Base-by-base conservation (phyloP, 2,113 vertebrate species). In the Piprites chloris region DNA sequence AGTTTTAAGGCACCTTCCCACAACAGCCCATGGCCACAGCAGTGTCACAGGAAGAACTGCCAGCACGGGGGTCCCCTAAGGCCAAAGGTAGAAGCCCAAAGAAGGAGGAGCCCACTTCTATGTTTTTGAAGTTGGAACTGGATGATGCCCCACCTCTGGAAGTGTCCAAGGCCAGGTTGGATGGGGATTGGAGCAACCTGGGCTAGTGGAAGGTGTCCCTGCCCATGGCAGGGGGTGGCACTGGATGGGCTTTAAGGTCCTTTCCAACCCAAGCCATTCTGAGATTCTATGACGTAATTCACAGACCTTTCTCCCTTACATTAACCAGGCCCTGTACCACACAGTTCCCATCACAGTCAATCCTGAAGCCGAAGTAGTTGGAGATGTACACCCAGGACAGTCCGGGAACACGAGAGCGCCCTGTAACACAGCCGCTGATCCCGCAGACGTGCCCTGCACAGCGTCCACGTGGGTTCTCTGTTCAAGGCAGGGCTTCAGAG, bases 121-220 rank as follows among this genome's bases (percentile, higher is more conserved):
- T 30, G 6, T 73, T 61, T 76, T 62, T 50, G 12, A 62, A 62
- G 14, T 30, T 50, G 59, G 5, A 46, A 9, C 0, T 50, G 47
- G 47, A 39, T 52, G 41, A 41, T 62, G 47, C 17, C 26, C 3
- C 17, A 62, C 32, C 55, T 30, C 30, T 83, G 18, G 35, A 2
- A 76, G 5, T 47, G 47, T 9, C 3, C 55, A 4, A 55, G 62
- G n/a, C 21, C 30, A 55, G n/a, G 24, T 0, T 61, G 17, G 39
- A n/a, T 0, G 0, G 71, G 26, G 14, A 11, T 55, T 41, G 39
- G 62, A 68, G 39, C 9, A 13, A 0, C 61, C 24, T 55, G 62
- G 62, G 2, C 2, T 9, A 30, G 37, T 35, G 17, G 24, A 1
- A 55, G 28, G 16, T 53, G n/a, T 19, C 28, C 41, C 62, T 44